Evolutionary conservation across 2,888 invertebrate species (phyloP), one percentile per base, ranked within the genome.

Genomic region (Drosophila cyrtoloma): DNA sequence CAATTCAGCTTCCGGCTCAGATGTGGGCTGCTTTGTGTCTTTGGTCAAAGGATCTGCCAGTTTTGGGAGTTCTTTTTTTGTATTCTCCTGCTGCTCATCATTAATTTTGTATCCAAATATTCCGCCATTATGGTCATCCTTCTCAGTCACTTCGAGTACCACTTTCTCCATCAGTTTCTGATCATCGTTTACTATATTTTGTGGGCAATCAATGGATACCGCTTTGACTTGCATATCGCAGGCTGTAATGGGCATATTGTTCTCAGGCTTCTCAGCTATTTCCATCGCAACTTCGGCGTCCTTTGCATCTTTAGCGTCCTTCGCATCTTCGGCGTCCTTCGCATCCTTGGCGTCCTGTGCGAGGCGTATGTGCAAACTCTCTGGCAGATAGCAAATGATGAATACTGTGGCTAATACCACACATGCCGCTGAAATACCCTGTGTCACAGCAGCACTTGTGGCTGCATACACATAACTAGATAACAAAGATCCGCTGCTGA

Each of bases 391-490:
- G 9, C 91, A 67, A 6, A 86, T 72, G 3, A 91, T 82, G 47
- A 91, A 92, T 1, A 92, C 12, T 4, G 92, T 88, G 3, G 88
- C 84, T 2, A 84, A 5, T 3, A 91, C 77, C 19, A 87, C 80
- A 10, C 88, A 67, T 1, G 76, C 22, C 0, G 84, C 88, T 0
- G 93, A 92, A 7, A 92, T 89, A 22, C 80, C 65, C 72, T 93
- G 92, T 1, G 92, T 91, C 0, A 85, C 68, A 4, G 92, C 74
- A 1, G 92, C 84, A 79, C 79, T 92, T 5, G 93, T 92, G 10
- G 89, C 91, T 16, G 94, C 93, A 58, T 95, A 94, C 0, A 96
- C 84, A 73, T 94, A 94, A 16, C 96, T 95, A 75, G 96, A 96
- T 0, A 93, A 76, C 14, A 96, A 82, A 0, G 95, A 94, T 7